phyloP scores from a whole-genome alignment of 2,797 vertebrate genomes.

The Sebastolobus alascanus region DNA sequence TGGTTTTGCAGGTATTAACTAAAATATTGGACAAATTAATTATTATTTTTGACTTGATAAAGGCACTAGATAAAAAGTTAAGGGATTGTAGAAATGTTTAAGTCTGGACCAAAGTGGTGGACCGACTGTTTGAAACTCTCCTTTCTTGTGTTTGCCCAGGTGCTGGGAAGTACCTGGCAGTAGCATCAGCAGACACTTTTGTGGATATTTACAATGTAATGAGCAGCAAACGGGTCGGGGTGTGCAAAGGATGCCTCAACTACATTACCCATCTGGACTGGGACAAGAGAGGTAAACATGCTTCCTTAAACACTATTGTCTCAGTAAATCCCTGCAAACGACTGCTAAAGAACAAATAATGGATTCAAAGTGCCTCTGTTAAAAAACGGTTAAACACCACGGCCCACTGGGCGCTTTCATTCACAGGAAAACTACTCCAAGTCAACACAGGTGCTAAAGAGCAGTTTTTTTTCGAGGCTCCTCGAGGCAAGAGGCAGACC shows the following conservation, averaged over 20 bases:
- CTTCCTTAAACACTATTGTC: background rate
- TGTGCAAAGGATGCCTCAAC: slow-evolving; percentile 96
- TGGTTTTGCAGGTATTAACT: background rate
- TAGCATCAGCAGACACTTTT: slow-evolving; percentile 96
- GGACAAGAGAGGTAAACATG: slow-evolving; percentile 92
- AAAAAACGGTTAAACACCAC: slow-evolving; percentile 12
- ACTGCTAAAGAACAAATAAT: slow-evolving; percentile 3
- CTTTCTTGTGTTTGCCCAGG: slow-evolving; percentile 79
- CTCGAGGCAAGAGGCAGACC: slow-evolving; percentile 94
- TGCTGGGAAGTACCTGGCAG: slow-evolving; percentile 95
- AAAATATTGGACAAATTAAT: background rate
- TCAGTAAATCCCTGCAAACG: background rate
- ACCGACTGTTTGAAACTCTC: background rate
- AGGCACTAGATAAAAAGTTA: background rate
- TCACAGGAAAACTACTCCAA: slow-evolving; percentile 96
- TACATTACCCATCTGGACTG: slow-evolving; percentile 98
- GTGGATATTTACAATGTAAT: slow-evolving; percentile 98
- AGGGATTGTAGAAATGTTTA: background rate
- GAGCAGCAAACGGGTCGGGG: slow-evolving; percentile 97
- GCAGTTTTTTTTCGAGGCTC: slow-evolving; percentile 98
- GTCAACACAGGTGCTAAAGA: slow-evolving; percentile 98
- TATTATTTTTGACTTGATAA: background rate
- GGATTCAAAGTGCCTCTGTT: slow-evolving; percentile 11
- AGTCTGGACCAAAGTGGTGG: background rate
- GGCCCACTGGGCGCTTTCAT: slow-evolving; percentile 54